Conservation (phyloP, 2,113 vertebrate species). For the Colossoma macropomum region DNA sequence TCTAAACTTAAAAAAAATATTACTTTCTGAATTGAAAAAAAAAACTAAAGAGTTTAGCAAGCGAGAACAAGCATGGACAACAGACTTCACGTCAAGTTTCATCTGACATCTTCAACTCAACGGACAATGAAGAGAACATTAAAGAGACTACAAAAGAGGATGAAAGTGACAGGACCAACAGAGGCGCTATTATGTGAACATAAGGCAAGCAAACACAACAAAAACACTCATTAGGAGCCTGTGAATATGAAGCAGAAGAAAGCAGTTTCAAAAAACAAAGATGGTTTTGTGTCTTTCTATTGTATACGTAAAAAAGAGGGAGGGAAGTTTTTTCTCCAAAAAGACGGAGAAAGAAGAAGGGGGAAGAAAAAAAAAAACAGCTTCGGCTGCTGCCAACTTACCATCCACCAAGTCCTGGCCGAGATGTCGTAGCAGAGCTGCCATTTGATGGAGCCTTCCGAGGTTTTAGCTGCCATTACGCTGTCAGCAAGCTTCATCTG, state of each 20-base stretch:
- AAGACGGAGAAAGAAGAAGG: slow-evolving; percentile 69
- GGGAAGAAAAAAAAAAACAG: slow-evolving; percentile 73
- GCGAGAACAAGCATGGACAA: slow-evolving; percentile 26
- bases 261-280: slow-evolving; percentile 45
- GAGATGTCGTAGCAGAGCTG: slow-evolving; percentile 99
- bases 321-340: slow-evolving; percentile 80
- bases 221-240: slow-evolving; percentile 71
- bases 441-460: slow-evolving; percentile 99
- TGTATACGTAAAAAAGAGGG: slow-evolving; percentile 59
- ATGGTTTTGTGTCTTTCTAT: slow-evolving; percentile 43
- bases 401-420: slow-evolving; percentile 99
- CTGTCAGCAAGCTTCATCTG: slow-evolving; percentile 99
- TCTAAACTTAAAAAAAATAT: slow-evolving; percentile 54
- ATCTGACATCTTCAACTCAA: slow-evolving; percentile 38
- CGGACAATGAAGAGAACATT: slow-evolving; percentile 38
- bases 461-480: slow-evolving; percentile 97
- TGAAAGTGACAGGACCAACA: slow-evolving; percentile 58
- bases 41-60: slow-evolving; percentile 64
- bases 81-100: slow-evolving; percentile 39
- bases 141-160: slow-evolving; percentile 43
- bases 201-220: slow-evolving; percentile 78
- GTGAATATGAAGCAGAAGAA: slow-evolving; percentile 80
- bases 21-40: background rate
- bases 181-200: slow-evolving; percentile 70
- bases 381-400: slow-evolving; percentile 90